Base-by-base conservation (phyloP, 2,797 vertebrate genomes). In the Cyclura pinguis region DNA sequence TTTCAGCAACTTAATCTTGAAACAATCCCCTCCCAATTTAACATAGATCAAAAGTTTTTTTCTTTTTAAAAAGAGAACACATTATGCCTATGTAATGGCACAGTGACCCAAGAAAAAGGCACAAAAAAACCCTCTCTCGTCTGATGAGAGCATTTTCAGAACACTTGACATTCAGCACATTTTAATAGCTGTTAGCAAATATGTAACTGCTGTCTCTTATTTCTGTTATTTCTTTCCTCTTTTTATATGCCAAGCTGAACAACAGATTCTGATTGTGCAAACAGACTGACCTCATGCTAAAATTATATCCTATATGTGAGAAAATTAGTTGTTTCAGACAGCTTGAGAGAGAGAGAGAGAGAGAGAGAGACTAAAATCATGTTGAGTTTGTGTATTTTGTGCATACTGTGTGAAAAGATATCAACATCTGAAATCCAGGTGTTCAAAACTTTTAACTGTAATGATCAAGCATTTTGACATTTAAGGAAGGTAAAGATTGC, bases 91-190 rank as follows among this genome's bases (percentile, higher is more conserved):
- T 0, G 24, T 94, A 91, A 86, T 94, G 93, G 89, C 96, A 96
- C 86, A 76, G 38, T 94, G 96, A 96, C 95, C 96, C 90, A 91
- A 90, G 86, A 72, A 92, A 95, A 88, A 89, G 88, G 80, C 80
- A 89, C 50, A 5, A 85, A 84, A 95, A 93, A 42, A 42, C 42
- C 94, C 94, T 92, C 88, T 93, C 90, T 69, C 80, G 78, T 82
- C 90, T 93, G 77, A 91, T 85, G 50, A 92, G 94, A 94, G 9
- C 10, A 24, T 86, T 84, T 92, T 73, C 29, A 84, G 90, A 92
- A 91, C 94, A 86, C 84, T 93, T 92, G 95, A 91, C 42, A 64
- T 74, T 93, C 88, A 64, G 4, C 85, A 92, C 22, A 88, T 84
- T 92, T 91, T 47, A 92, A 86, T 72, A 90, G 84, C 83, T 92